phyloP scores from a whole-genome alignment of 2,888 invertebrate genomes.

The Apodemia duryi region DNA sequence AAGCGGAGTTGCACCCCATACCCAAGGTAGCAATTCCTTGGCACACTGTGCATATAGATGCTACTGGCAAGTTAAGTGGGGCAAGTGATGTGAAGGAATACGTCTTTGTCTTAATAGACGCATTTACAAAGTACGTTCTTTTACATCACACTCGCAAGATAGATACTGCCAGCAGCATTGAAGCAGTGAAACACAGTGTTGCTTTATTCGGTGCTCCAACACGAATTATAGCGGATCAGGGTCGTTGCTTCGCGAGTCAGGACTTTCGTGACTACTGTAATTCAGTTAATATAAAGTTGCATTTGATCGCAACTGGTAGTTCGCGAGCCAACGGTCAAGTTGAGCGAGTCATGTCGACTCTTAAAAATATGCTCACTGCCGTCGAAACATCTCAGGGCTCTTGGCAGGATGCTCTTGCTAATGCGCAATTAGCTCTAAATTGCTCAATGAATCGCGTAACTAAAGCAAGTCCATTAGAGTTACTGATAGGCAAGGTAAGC shows the following conservation, averaged over 20 bases:
- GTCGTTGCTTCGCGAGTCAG: conserved; percentile 12
- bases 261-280: conserved; percentile 3
- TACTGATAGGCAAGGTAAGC: no score
- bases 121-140: neutral
- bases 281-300: no score
- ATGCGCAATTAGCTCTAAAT: no score
- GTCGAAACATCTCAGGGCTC: no score
- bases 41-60: conserved; percentile 27
- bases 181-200: neutral
- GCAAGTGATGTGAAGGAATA: neutral
- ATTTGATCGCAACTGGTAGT: no score
- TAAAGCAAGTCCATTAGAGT: no score
- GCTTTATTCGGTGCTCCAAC: conserved; percentile 5
- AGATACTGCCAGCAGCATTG: neutral
- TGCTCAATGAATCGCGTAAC: no score
- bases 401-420: no score
- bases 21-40: conserved; percentile 35
- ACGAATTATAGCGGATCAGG: conserved; percentile 5
- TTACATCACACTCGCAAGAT: neutral
- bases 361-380: no score
- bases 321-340: no score
- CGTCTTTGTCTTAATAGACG: neutral
- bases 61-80: neutral
- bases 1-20: conserved; percentile 39
- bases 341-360: no score